Conservation (phyloP, 2,797 vertebrate genomes). For the Xenops minutus region DNA sequence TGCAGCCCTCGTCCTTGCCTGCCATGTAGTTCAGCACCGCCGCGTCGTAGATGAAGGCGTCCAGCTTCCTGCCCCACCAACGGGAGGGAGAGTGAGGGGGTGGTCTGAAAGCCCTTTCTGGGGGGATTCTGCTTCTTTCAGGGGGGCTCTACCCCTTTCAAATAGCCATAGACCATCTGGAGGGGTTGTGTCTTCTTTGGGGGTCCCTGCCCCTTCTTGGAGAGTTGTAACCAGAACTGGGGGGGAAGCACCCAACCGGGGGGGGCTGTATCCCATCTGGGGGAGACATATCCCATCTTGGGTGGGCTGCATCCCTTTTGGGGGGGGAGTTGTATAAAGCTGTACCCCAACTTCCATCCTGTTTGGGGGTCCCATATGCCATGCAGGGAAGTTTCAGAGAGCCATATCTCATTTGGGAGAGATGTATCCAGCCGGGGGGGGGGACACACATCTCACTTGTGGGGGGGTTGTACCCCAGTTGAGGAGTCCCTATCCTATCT, state of each 20-base stretch:
- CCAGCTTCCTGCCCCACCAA: constrained; percentile 86
- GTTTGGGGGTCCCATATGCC: neutral
- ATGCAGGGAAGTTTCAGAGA: neutral
- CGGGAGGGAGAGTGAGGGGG: neutral
- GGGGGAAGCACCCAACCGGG: fast-evolving
- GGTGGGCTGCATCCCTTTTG: neutral
- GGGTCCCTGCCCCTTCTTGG: neutral
- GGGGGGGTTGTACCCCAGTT: neutral
- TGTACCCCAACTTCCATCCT: neutral
- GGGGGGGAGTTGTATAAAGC: neutral
- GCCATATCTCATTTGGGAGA: neutral
- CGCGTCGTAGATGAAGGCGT: constrained; percentile 96
- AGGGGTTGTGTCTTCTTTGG: neutral
- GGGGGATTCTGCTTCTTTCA: neutral
- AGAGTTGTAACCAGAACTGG: neutral
- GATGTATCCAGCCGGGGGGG: neutral
- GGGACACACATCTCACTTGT: neutral
- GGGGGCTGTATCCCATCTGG: neutral
- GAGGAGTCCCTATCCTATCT: neutral
- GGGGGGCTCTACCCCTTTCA: neutral
- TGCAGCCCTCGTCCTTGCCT: constrained; percentile 96
- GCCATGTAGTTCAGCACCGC: constrained; percentile 99
- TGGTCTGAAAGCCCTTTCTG: neutral
- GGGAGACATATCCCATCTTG: neutral
- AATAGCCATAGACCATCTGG: neutral